Conservation (phyloP, 2,888 invertebrate species). For the Andrena praecox region DNA sequence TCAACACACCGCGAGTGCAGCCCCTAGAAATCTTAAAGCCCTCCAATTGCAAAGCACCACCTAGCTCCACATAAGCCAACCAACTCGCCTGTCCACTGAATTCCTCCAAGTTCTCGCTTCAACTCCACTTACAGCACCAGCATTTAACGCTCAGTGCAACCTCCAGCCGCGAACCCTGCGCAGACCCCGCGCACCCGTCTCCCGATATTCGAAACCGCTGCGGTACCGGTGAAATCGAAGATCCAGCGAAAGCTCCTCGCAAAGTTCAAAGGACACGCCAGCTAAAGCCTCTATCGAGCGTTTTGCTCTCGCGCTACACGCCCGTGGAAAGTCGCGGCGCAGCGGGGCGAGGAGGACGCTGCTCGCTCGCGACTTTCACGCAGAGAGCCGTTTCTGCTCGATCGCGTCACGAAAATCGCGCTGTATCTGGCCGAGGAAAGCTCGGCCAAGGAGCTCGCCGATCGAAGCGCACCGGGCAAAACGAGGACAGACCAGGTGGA, state of each 20-base stretch:
- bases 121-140: not conserved
- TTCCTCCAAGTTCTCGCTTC: conserved; percentile 7
- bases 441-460: not conserved
- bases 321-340: conserved; percentile 60
- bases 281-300: conserved; percentile 30
- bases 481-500: not conserved
- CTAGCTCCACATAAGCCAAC: not conserved
- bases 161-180: not conserved
- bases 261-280: conserved; percentile 58
- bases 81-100: not conserved
- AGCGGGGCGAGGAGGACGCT: conserved; percentile 33
- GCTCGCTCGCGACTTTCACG: conserved; percentile 64
- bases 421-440: conserved; percentile 2
- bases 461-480: not conserved
- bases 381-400: conserved; percentile 61
- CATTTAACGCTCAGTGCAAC: not conserved
- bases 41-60: not conserved
- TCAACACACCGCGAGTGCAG: too few species aligned
- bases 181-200: not conserved
- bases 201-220: conserved; percentile 13
- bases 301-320: conserved; percentile 55
- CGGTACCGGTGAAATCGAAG: conserved; percentile 50
- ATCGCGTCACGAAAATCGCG: conserved; percentile 68
- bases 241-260: conserved; percentile 49
- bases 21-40: not conserved